Evolutionary conservation across 2,888 invertebrate genomes (phyloP), one percentile per base, ranked within the genome.

Genomic region (Schizotus pectinicornis): DNA sequence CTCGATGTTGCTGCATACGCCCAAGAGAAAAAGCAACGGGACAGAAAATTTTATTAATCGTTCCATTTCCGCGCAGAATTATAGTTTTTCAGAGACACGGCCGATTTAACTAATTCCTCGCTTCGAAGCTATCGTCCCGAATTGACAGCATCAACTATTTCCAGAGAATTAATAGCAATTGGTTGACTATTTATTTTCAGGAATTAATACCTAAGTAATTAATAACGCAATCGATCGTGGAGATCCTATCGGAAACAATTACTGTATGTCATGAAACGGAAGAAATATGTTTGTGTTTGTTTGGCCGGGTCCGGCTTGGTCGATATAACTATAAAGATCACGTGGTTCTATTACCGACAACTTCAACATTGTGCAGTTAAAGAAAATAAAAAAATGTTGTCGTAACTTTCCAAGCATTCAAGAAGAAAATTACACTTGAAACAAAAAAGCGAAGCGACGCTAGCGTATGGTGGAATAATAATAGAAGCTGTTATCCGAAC

Each of bases 201-300:
- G 8, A 11, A 33, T 42, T 31, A 42, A 42, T 32, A 30, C 33
- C 9, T 9, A 12, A 43, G 43, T 13, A 43, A 43, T 43, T 43
- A 43, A 43, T 32, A 43, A 11, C 32, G n/a, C 13, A 43, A 11
- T n/a, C 42, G 43, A 43, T 43, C 30, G 43, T 43, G 43, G 31
- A 32, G 43, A 43, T 43, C 43, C 12, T 43, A 43, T 43, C 43
- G 13, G 8, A 9, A 13, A 33, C 43, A 43, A 43, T 43, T 43
- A 43, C 11, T 43, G 43, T 42, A 30, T 39, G 42, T 35, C 11
- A 11, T 43, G 43, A 33, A 30, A 43, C 33, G 43, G 43, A 43
- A 43, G 43, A 43, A 43, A 43, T 43, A 43, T 33, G 43, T 43
- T 33, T 33, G 43, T 30, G 43, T 43, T 43, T 43, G 30, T 22